phyloP scores from a whole-genome alignment of 2,888 invertebrate species.

The Chironomus tentans region DNA sequence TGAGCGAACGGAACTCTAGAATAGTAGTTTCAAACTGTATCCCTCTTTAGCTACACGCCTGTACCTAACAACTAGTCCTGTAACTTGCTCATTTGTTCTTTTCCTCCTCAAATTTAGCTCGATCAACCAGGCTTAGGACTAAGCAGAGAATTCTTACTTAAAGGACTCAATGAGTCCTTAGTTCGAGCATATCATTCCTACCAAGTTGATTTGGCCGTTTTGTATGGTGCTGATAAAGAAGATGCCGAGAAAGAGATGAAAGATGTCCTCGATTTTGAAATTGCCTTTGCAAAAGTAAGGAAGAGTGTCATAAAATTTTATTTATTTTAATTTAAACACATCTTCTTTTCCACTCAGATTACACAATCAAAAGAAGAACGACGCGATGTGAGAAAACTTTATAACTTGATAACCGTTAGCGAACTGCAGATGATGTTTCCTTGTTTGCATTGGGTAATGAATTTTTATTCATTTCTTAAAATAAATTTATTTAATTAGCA shows the following conservation, averaged over 20 bases:
- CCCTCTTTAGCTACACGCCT: no score
- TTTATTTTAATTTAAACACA: slow-evolving; percentile 34
- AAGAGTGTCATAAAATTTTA: background rate
- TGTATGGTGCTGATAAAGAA: slow-evolving; percentile 63
- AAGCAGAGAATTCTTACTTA: slow-evolving; percentile 68
- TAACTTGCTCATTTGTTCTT: no score
- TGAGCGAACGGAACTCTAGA: no score
- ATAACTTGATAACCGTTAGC: slow-evolving; percentile 72
- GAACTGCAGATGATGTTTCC: slow-evolving; percentile 61
- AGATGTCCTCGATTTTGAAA: slow-evolving; percentile 72
- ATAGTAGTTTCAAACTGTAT: no score
- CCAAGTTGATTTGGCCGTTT: slow-evolving; percentile 68
- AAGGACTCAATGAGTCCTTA: slow-evolving; percentile 63
- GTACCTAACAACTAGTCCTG: no score
- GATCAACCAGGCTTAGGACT: slow-evolving; percentile 72
- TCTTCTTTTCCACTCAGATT: slow-evolving; percentile 40
- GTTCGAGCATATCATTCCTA: slow-evolving; percentile 69
- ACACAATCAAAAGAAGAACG: slow-evolving; percentile 73
- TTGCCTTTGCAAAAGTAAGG: slow-evolving; percentile 70
- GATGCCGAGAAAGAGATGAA: slow-evolving; percentile 57
- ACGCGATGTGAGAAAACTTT: slow-evolving; percentile 70
- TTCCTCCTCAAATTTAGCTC: slow-evolving; percentile 45
- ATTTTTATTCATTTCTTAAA: background rate
- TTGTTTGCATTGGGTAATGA: slow-evolving; percentile 59
- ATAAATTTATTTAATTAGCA: background rate